phyloP scores from a whole-genome alignment of 2,797 vertebrate species.

The Iguana delicatissima region DNA sequence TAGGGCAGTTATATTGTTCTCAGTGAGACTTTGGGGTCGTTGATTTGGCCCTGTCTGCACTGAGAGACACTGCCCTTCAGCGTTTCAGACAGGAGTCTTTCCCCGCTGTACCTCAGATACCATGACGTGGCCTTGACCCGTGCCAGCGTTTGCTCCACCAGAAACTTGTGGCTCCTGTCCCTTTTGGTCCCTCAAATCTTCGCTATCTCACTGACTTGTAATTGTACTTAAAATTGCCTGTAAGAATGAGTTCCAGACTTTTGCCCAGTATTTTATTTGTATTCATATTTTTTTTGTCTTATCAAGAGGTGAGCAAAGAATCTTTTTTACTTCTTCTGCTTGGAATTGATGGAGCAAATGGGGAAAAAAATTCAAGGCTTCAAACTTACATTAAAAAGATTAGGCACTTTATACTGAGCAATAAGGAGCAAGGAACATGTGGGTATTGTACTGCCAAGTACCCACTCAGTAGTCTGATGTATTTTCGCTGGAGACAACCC shows the following conservation, averaged over 20 bases:
- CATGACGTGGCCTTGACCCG: neutral
- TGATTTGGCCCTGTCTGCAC: too few species aligned
- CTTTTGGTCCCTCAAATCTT: neutral
- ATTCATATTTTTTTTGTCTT: too few species aligned
- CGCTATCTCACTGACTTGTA: neutral
- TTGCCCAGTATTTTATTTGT: conserved; percentile 69
- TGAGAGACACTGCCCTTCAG: too few species aligned
- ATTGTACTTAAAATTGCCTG: neutral
- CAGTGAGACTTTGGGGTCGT: too few species aligned
- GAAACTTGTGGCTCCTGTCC: neutral
- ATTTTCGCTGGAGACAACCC: conserved; percentile 88
- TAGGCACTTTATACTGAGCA: conserved; percentile 84
- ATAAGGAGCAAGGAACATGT: conserved; percentile 75
- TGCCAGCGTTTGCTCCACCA: neutral
- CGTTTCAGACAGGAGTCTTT: neutral
- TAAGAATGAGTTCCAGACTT: conserved; percentile 68
- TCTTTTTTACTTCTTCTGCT: too few species aligned
- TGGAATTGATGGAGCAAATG: too few species aligned
- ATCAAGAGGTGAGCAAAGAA: too few species aligned
- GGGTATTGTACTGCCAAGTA: conserved; percentile 86
- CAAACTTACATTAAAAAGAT: conserved; percentile 72
- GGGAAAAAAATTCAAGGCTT: too few species aligned
- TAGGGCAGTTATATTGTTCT: too few species aligned
- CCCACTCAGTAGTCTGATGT: conserved; percentile 81
- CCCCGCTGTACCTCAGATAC: neutral